Percentiles rank a stretch among this genome's conserved stretches.
These are phyloP conservation scores for Menidia menidia DNA, from an alignment of 2,797 vertebrate genomes.

Conservation along the genomic window DNA sequence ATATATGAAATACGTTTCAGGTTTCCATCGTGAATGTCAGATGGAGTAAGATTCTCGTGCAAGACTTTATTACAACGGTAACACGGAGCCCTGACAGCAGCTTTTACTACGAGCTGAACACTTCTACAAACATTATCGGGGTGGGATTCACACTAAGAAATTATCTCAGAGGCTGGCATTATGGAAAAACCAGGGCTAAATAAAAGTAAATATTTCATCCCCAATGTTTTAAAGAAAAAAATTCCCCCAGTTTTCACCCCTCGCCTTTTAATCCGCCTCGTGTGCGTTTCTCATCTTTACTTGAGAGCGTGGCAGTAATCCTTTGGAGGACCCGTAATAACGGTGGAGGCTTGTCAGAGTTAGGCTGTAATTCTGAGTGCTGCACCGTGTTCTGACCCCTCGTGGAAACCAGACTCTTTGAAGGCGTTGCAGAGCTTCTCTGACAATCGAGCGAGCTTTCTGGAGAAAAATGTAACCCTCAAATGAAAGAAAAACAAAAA, in stretches of 20 bases:
- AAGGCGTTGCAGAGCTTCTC: not conserved
- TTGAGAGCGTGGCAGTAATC: not conserved
- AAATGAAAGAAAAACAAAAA: slow-evolving; percentile 12
- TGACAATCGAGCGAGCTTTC: not conserved
- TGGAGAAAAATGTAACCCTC: not conserved
- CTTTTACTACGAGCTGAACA: not conserved
- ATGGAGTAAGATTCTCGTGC: not conserved
- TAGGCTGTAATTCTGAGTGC: slow-evolving; percentile 1
- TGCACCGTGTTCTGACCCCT: not conserved
- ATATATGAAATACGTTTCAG: not conserved
- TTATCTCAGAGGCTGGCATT: not conserved
- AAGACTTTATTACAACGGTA: not conserved
- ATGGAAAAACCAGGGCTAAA: not conserved
- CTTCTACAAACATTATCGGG: no score
- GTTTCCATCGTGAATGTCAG: not conserved
- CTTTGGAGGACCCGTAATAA: not conserved
- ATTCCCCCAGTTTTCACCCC: not conserved
- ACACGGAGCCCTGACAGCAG: not conserved
- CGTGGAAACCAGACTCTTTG: not conserved
- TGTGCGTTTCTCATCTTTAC: not conserved
- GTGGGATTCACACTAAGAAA: not conserved
- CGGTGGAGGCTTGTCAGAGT: not conserved
- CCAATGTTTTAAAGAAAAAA: not conserved
- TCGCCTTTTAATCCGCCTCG: not conserved
- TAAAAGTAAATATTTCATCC: not conserved